These are phyloP conservation scores for Pseudococcus longispinus DNA, from an alignment of 2,888 invertebrate species.

Conservation along the genomic window DNA sequence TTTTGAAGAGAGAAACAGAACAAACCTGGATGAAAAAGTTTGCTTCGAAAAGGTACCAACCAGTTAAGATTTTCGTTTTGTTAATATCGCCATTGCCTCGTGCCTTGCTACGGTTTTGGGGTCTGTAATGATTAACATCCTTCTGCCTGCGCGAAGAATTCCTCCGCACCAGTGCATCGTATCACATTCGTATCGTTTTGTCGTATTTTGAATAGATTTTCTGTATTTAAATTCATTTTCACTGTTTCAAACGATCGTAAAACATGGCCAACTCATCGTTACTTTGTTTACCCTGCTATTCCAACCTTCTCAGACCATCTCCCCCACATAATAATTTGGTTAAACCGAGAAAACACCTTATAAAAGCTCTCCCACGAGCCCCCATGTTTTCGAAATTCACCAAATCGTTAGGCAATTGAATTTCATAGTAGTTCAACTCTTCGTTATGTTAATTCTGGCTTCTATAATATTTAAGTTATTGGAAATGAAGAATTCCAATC, in stretches of 20 bases:
- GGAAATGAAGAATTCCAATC: background rate
- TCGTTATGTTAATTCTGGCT: slow-evolving; percentile 22
- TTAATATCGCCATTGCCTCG: background rate
- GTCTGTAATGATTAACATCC: background rate
- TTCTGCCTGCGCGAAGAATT: background rate
- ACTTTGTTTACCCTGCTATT: background rate
- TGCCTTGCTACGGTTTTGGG: background rate
- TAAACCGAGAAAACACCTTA: background rate
- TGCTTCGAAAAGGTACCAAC: background rate
- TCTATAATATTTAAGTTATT: background rate
- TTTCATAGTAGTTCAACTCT: background rate
- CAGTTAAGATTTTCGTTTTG: slow-evolving; percentile 24
- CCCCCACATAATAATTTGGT: background rate
- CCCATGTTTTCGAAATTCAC: background rate
- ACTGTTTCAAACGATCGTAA: background rate
- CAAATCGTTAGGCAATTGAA: background rate
- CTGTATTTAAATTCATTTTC: slow-evolving; percentile 19
- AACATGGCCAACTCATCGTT: background rate
- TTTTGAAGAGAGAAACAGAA: background rate
- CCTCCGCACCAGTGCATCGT: background rate
- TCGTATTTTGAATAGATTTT: background rate
- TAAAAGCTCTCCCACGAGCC: background rate
- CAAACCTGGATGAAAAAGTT: background rate
- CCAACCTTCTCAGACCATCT: background rate
- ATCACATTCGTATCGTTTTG: background rate